Percentiles rank a stretch among this genome's conserved stretches.
These are phyloP conservation scores for Belgica antarctica DNA, from an alignment of 2,888 invertebrate species.

Conservation along the genomic window DNA sequence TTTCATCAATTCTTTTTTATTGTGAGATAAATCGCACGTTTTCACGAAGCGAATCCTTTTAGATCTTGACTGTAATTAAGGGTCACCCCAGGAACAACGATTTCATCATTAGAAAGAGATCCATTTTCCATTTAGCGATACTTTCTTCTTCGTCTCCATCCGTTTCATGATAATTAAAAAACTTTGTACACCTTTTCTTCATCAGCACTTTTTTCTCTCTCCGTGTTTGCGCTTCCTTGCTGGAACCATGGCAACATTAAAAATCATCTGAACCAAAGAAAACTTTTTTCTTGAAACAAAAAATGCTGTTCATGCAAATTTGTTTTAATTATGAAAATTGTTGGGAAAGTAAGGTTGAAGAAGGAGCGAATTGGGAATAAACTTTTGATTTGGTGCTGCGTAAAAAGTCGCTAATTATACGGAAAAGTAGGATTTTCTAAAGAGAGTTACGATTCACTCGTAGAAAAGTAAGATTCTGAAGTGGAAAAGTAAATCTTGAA, in stretches of 20 bases:
- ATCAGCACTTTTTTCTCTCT: neutral
- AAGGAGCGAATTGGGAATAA: neutral
- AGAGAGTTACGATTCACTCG: too few species aligned
- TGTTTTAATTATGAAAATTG: constrained; percentile 27
- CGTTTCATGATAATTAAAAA: constrained; percentile 21
- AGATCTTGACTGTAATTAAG: constrained; percentile 7
- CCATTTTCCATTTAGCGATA: constrained; percentile 28
- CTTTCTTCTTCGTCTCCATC: constrained; percentile 9
- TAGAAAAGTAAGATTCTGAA: too few species aligned
- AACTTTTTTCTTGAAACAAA: too few species aligned
- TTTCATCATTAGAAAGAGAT: constrained; percentile 3
- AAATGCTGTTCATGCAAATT: constrained; percentile 30
- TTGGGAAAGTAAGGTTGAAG: neutral
- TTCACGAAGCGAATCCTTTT: neutral
- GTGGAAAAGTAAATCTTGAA: too few species aligned
- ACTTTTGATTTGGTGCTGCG: too few species aligned
- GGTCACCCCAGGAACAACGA: neutral
- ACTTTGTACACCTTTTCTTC: constrained; percentile 29
- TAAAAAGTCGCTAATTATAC: too few species aligned
- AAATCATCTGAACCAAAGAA: neutral
- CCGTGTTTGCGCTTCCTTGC: neutral
- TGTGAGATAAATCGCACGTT: neutral
- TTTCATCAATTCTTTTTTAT: too few species aligned
- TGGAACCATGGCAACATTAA: constrained; percentile 29
- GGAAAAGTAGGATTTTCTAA: too few species aligned